Evolutionary conservation across 2,113 vertebrate species (phyloP).

Genomic region (Kobus ellipsiprymnus): DNA sequence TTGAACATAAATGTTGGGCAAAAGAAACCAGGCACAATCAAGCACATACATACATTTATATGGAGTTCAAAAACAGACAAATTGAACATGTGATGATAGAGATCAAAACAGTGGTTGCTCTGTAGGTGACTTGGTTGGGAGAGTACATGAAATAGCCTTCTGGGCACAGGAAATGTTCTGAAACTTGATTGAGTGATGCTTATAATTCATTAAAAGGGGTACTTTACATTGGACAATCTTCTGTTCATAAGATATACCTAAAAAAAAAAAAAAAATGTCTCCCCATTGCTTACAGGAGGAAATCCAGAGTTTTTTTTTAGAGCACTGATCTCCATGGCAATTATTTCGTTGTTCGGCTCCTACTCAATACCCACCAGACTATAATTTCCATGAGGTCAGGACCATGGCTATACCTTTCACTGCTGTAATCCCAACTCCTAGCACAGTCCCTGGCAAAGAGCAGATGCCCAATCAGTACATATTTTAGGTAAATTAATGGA

Average conservation of each 20-base stretch:
- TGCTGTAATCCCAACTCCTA: background rate
- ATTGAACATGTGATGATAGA: background rate
- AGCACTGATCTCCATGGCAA: background rate
- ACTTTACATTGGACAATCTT: background rate
- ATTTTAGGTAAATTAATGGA: background rate
- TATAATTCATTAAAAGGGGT: background rate
- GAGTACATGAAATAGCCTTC: background rate
- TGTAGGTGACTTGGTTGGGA: background rate
- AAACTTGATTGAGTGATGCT: background rate
- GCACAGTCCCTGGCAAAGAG: background rate
- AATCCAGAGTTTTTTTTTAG: background rate
- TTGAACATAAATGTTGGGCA: background rate
- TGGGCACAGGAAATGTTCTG: background rate
- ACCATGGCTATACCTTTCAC: background rate
- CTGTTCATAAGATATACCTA: background rate
- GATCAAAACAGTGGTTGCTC: background rate
- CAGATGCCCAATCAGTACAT: background rate
- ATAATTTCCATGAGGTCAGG: background rate
- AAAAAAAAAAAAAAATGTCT: background rate
- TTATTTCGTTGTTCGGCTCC: background rate
- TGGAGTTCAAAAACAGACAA: background rate
- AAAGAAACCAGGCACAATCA: background rate
- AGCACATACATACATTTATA: background rate
- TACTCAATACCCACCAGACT: background rate
- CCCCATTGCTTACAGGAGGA: background rate